Evolutionary conservation across 2,888 invertebrate genomes (phyloP).

Genomic region (Nudaria mundana): DNA sequence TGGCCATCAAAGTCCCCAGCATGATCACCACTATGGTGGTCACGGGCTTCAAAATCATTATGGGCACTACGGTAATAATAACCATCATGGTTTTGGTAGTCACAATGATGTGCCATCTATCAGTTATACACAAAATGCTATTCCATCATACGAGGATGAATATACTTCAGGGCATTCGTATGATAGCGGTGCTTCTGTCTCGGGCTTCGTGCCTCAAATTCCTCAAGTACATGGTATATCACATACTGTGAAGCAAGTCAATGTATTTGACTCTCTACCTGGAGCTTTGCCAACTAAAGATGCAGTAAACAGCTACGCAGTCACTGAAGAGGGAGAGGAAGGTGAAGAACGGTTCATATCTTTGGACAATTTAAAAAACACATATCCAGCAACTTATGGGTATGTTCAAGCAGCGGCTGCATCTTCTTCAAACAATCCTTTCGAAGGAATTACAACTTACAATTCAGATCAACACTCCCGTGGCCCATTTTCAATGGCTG

Average conservation of each 20-base stretch:
- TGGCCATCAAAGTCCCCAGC: background rate
- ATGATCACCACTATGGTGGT: conserved; percentile 25
- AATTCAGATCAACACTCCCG: conserved; percentile 45
- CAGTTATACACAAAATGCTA: conserved; percentile 43
- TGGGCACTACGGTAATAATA: conserved; percentile 37
- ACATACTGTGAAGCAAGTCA: conserved; percentile 70
- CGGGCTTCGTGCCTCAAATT: conserved; percentile 22
- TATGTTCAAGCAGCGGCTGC: conserved; percentile 52
- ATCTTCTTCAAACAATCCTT: conserved; percentile 47
- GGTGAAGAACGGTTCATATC: conserved; percentile 60
- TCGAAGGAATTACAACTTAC: conserved; percentile 47
- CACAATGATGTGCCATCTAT: conserved; percentile 50
- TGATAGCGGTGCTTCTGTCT: conserved; percentile 31
- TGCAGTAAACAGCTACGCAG: conserved; percentile 58
- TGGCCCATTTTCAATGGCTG: conserved; percentile 49
- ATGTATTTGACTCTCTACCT: conserved; percentile 66
- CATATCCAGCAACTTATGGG: conserved; percentile 57
- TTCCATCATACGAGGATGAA: conserved; percentile 54
- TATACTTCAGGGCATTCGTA: conserved; percentile 43
- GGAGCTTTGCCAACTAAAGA: conserved; percentile 46
- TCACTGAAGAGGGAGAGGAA: conserved; percentile 65
- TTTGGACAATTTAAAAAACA: conserved; percentile 55
- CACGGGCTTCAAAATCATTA: conserved; percentile 41
- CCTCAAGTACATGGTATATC: conserved; percentile 43
- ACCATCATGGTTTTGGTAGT: conserved; percentile 21